These are phyloP conservation scores for Aplodontia rufa DNA, from an alignment of 2,113 vertebrate species.

Conservation along the genomic window DNA sequence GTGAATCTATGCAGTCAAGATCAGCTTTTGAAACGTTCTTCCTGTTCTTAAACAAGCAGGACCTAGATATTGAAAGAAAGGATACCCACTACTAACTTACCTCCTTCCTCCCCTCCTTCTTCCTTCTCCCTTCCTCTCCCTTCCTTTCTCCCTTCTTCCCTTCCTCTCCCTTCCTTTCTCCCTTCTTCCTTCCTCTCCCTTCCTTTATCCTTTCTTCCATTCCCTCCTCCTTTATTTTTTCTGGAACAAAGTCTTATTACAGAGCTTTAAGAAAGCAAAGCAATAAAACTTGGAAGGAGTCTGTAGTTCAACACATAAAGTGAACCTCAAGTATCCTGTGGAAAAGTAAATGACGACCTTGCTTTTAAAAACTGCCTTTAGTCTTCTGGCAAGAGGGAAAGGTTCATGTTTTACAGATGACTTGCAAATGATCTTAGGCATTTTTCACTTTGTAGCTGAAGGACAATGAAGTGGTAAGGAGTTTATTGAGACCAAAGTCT, in stretches of 20 bases:
- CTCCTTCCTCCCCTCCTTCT: accelerated
- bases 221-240: not conserved
- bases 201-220: no score
- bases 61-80: not conserved
- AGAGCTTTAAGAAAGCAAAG: not conserved
- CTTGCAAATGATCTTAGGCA: not conserved
- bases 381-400: not conserved
- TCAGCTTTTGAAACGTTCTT: not conserved
- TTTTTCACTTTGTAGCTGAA: not conserved
- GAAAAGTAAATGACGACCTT: not conserved
- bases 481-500: not conserved
- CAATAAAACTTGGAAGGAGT: not conserved
- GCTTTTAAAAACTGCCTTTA: not conserved
- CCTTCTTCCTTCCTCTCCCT: no score
- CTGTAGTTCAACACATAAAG: not conserved
- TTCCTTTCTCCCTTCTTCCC: not conserved
- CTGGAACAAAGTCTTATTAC: not conserved
- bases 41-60: not conserved
- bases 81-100: not conserved
- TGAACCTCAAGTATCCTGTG: not conserved
- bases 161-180: no score
- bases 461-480: not conserved
- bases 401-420: not conserved
- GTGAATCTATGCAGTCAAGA: not conserved
- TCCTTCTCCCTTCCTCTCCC: accelerated